These are phyloP conservation scores for Malurus cyaneus DNA, from an alignment of 2,113 vertebrate genomes.

Conservation along the genomic window DNA sequence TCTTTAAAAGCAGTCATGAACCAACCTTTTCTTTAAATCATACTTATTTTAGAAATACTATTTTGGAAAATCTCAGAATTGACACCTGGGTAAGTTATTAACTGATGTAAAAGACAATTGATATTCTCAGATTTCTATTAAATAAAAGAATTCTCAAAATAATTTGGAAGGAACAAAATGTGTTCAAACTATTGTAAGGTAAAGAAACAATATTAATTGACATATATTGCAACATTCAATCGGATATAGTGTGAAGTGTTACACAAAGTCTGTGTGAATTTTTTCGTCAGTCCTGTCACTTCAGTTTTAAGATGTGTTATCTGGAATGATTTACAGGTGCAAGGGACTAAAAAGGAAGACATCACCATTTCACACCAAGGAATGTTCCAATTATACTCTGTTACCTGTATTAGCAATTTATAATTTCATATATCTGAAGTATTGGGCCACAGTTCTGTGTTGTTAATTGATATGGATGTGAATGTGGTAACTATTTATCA, in stretches of 20 bases:
- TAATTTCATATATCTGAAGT: slow-evolving; percentile 52
- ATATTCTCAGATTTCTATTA: background rate
- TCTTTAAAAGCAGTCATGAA: slow-evolving; percentile 11
- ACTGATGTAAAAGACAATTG: slow-evolving; percentile 18
- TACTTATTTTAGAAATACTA: slow-evolving; percentile 22
- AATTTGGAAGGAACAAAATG: slow-evolving; percentile 63
- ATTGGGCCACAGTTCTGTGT: slow-evolving; percentile 14
- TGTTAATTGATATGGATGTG: slow-evolving; percentile 53
- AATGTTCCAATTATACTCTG: slow-evolving; percentile 66
- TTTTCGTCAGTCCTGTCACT: slow-evolving; percentile 76
- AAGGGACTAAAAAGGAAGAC: slow-evolving; percentile 70
- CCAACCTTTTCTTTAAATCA: background rate
- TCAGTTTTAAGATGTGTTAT: slow-evolving; percentile 79
- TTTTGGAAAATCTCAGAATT: slow-evolving; percentile 30
- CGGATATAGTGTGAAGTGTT: slow-evolving; percentile 78
- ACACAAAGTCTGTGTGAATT: slow-evolving; percentile 80
- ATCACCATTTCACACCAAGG: slow-evolving; percentile 69
- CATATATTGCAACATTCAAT: slow-evolving; percentile 76
- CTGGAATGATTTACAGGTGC: slow-evolving; percentile 77
- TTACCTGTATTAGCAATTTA: slow-evolving; percentile 73
- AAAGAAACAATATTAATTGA: slow-evolving; percentile 79
- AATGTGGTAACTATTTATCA: slow-evolving; percentile 5
- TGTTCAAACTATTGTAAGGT: slow-evolving; percentile 72
- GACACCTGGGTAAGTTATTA: slow-evolving; percentile 10
- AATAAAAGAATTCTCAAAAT: slow-evolving; percentile 43